Conservation (phyloP, 2,113 vertebrate genomes). For the Nematolebias whitei region DNA sequence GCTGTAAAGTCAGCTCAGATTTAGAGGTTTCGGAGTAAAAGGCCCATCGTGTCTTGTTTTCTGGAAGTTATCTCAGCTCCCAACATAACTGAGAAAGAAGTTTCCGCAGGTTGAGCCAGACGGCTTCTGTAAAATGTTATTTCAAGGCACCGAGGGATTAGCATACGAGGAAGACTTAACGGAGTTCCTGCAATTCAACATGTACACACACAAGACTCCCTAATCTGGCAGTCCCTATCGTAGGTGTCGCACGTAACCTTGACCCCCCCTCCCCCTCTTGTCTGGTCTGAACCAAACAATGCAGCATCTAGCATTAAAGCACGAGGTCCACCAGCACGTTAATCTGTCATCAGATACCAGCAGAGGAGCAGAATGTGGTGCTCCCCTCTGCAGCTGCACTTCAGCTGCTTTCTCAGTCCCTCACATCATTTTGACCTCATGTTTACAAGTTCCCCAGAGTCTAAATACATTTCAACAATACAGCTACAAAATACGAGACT, state of each 20-base stretch:
- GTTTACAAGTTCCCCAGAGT: neutral
- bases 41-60: neutral
- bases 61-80: neutral
- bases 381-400: neutral
- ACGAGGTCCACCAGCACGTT: neutral
- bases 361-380: neutral
- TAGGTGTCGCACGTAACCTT: constrained; percentile 18
- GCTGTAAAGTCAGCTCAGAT: constrained; percentile 7
- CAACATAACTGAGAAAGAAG: neutral
- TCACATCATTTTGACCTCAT: too few species aligned
- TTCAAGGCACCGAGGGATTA: constrained; percentile 68
- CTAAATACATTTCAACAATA: too few species aligned
- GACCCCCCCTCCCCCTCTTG: constrained; percentile 14
- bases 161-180: constrained; percentile 58
- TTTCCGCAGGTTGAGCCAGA: constrained; percentile 11
- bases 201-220: constrained; percentile 44
- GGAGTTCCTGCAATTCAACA: constrained; percentile 54
- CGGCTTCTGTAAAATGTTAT: constrained; percentile 56
- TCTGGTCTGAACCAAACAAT: neutral
- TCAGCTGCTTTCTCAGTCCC: too few species aligned
- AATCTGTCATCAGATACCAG: neutral
- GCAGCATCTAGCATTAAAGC: neutral
- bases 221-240: constrained; percentile 55
- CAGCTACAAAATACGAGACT: too few species aligned
- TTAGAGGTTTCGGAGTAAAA: neutral